Base-by-base conservation (phyloP, 1,140 invertebrate species). In the Antheraea mylitta region DNA sequence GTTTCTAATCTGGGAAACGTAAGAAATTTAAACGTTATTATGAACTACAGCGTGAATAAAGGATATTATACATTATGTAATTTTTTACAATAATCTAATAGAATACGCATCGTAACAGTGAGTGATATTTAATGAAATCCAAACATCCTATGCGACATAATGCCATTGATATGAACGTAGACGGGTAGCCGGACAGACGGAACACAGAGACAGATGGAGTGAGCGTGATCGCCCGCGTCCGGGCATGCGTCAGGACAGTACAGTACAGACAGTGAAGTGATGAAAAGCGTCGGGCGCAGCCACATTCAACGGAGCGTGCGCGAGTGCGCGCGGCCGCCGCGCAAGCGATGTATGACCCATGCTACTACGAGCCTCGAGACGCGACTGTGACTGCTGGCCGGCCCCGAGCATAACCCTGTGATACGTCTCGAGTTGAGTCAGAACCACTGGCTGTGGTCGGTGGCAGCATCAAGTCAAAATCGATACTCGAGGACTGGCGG, bases 261-360 rank as follows among this genome's bases (percentile, higher is more conserved):
- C 89, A 91, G 89, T 78, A 91, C 88, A 91, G 85, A 91, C 87
- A 91, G 86, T 89, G 86, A 90, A 89, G 87, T 89, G 86, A 91
- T 91, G 89, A 91, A 77, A 91, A 91, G 89, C 89, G 67, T 90
- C 87, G 88, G 89, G 89, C 89, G 85, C 89, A 91, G 87, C 86
- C 89, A 91, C 89, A 91, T 90, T 88, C 83, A 91, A 90, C 87
- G 87, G 86, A 88, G 87, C 86, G 89, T 83, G 85, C 86, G 89
- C 87, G 89, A 87, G 87, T 83, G 85, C 86, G 89, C 87, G 89
- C 89, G 87, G 87, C 86, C 87, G 83, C 82, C 82, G 86, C 89
- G 86, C 87, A 91, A 91, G 89, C 89, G 82, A 90, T 88, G 86
- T 90, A 90, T 91, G 89, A 90, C 89, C 89, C 87, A 90, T 91